Evolutionary conservation across 2,113 vertebrate genomes (phyloP), one percentile per base, ranked within the genome.

Genomic region (Lepus americanus): DNA sequence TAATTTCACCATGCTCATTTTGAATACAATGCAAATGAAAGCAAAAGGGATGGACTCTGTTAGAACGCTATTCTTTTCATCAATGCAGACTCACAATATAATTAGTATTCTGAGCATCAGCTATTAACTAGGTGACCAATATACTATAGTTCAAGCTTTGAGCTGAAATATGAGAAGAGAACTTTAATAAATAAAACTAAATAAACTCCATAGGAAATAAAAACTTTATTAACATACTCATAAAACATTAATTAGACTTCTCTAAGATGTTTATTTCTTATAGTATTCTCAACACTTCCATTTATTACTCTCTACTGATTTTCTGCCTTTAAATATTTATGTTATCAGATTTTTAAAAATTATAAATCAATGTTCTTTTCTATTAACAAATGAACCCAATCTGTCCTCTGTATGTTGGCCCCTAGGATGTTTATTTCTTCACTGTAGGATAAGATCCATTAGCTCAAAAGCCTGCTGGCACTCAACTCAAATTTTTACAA

Each of bases 21-120:
- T 95, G 72, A 49, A 49, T 74, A 49, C 0, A 44, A 4, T 25
- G 44, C 5, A 12, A 95, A 94, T 70, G 36, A 94, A 83, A 91
- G 13, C 0, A 90, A 85, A 53, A 22, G 22, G 10, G 27, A 51
- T 70, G 4, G 17, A 27, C 12, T 14, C 1, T 72, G 3, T 77
- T 85, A 66, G 19, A 94, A 87, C 87, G 92, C 80, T 67, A 70
- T 70, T 63, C 44, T 97, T 44, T 10, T 93, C 66, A 95, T 94
- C 93, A 93, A 96, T 94, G 70, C 70, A 16, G 55, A 25, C 22
- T 96, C 70, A 95, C 14, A 53, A 84, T 69, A 66, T 72, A 83
- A 91, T 95, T 94, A 93, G 39, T 20, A 59, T 63, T 87, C 66
- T 87, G n/a, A 83, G 14, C 23, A 86, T 51, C 89, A 83, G 77